phyloP scores from a whole-genome alignment of 1,140 invertebrate species.

The Brachionus asplanchnoidis region DNA sequence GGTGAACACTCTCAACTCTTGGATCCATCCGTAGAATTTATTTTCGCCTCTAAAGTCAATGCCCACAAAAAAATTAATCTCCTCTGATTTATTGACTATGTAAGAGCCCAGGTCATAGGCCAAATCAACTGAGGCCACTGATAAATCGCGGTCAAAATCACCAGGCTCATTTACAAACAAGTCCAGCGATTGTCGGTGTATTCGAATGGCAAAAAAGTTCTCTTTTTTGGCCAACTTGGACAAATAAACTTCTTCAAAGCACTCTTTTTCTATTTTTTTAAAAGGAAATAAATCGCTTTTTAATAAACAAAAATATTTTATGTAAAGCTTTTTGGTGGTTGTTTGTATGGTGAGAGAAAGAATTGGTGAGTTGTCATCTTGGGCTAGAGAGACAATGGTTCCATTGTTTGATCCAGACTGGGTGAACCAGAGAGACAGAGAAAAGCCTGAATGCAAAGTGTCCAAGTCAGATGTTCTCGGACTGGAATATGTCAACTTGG shows the following conservation, averaged over 20 bases:
- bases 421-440: conserved; percentile 19
- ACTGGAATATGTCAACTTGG: background rate
- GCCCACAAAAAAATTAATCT: conserved; percentile 31
- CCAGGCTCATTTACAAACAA: conserved; percentile 10
- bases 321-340: background rate
- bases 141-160: background rate
- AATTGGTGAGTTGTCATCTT: conserved; percentile 15
- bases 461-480: background rate
- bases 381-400: background rate
- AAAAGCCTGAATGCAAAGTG: conserved; percentile 6
- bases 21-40: conserved; percentile 18
- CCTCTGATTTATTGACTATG: background rate
- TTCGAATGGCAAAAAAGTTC: conserved; percentile 1
- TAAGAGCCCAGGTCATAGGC: background rate
- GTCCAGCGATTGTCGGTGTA: background rate
- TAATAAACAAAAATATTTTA: background rate
- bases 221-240: background rate
- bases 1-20: background rate
- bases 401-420: background rate
- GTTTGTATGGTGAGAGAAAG: background rate
- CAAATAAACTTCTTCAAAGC: background rate
- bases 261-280: background rate
- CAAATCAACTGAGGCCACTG: background rate
- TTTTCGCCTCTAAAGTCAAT: background rate
- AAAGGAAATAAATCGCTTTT: background rate